Evolutionary conservation across 2,797 vertebrate genomes (phyloP), one percentile per base, ranked within the genome.

Genomic region (Lepilemur ruficaudatus): DNA sequence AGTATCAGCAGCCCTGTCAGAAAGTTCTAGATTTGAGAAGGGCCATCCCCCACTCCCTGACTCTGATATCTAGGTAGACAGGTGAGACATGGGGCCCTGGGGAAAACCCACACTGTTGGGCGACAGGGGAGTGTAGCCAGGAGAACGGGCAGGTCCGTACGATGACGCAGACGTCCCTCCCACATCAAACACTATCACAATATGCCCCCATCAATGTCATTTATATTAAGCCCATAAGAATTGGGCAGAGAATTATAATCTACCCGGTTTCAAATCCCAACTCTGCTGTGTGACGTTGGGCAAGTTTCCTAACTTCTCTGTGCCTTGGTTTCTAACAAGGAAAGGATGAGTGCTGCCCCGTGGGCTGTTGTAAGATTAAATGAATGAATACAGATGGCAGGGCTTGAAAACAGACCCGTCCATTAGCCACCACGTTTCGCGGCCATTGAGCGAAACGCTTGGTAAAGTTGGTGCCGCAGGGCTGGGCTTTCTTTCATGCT

Each of bases 231-330:
- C 41, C 57, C 4, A 0, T 28, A 52, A 22, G 17, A 72, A 82
- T 2, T 20, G 35, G 38, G n/a, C 18, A 4, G 46, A 93, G 72
- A 81, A 46, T 43, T 76, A 50, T 59, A 76, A 67, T 20, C 41
- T 41, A 6, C 30, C 17, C 10, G 75, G 15, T 20, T 72, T 85
- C 83, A 72, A 69, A 63, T 41, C 50, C 22, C 72, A 67, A 2
- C 72, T 93, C 55, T 59, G 41, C 90, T 69, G 30, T 87, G 63
- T 81, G 72, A 69, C 50, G 73, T 30, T 13, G n/a, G 82, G 32
- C 52, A 91, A 55, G 69, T 46, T 38, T 79, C 82, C 70, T 61
- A 93, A 93, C 43, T 41, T 7, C 32, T 72, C 94, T 88, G 86
- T 32, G 79, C 73, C 65, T 85, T 75, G 50, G 38, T 59, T 87